Evolutionary conservation across 1,140 invertebrate species (phyloP), one percentile per base, ranked within the genome.

Genomic region (Lepidurus couesii): DNA sequence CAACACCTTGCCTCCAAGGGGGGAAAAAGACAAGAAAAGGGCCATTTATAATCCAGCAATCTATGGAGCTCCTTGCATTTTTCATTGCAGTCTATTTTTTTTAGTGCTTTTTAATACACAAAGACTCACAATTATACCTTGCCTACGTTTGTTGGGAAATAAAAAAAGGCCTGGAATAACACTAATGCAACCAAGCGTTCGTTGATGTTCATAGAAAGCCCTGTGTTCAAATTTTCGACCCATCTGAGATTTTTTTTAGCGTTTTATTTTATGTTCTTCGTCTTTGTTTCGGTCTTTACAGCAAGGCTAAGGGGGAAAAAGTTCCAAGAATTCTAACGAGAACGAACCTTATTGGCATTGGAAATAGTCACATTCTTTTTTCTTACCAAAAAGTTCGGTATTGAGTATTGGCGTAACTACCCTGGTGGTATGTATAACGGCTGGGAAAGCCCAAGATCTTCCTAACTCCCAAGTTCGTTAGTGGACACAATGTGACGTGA

Each of bases 401-500:
- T 13, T 65, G 53, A 13, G 53, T 65, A 65, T 65, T 21, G 53
- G 16, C 21, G 53, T 65, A 65, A 21, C 6, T 65, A 13, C 16
- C 53, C 53, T 65, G 13, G 53, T 65, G 53, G 16, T 21, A 65
- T 65, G 53, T 65, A 21, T 65, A 65, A n/a, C 21, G 53, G 16
- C 53, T 65, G 53, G 53, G 53, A 65, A 65, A 65, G 21, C 16
- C 16, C 53, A 65, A 65, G 53, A 13, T 65, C 53, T 65, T 65
- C 45, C 3, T 47, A 5, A 9, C 53, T 21, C 13, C 21, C 53
- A 13, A 65, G 53, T 65, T 65, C 53, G n/a, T 65, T 65, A 65
- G 53, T 65, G 53, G 53, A 65, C 53, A 65, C 53, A 21, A 65
- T 34, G 53, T 65, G 53, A 65, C 53, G 53, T 65, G 53, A 65